A percentile compares a stretch with the other conserved stretches of the same genome.
phyloP scores from a whole-genome alignment of 2,113 vertebrate species.

The Zonotrichia leucophrys region DNA sequence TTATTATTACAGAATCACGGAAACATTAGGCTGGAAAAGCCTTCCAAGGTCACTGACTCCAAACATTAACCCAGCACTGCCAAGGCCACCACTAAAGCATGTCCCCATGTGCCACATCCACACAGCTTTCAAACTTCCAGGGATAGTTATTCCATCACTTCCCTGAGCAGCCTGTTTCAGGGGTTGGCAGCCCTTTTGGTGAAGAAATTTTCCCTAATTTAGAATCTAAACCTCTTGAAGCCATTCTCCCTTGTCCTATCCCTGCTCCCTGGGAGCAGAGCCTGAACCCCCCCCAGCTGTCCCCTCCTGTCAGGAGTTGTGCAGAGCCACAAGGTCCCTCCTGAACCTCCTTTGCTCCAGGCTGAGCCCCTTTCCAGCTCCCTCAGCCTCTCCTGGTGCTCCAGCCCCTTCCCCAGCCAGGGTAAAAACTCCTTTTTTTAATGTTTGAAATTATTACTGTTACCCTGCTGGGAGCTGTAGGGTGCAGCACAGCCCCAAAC shows the following conservation, averaged over 20 bases:
- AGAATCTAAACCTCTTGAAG: neutral
- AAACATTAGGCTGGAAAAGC: too few relatives aligned
- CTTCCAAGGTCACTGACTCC: too few relatives aligned
- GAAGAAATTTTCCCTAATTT: neutral
- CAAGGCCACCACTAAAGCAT: too few relatives aligned
- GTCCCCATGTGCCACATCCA: too few relatives aligned
- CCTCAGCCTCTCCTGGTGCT: fast-evolving
- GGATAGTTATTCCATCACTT: neutral
- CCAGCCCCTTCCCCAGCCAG: fast-evolving
- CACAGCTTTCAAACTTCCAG: neutral
- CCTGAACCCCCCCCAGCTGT: fast-evolving
- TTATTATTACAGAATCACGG: too few relatives aligned
- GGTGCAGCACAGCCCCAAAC: neutral
- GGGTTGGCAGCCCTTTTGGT: neutral
- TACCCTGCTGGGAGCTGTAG: neutral
- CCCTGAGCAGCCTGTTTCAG: neutral
- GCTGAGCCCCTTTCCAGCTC: neutral
- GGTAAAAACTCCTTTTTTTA: neutral
- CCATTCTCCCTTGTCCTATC: fast-evolving
- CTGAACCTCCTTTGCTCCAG: neutral
- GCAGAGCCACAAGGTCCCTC: neutral
- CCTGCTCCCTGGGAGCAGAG: neutral
- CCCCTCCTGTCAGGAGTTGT: neutral
- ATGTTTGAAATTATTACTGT: neutral
- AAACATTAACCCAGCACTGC: too few relatives aligned